phyloP scores from a whole-genome alignment of 2,888 invertebrate genomes.

The Ophraella communa region DNA sequence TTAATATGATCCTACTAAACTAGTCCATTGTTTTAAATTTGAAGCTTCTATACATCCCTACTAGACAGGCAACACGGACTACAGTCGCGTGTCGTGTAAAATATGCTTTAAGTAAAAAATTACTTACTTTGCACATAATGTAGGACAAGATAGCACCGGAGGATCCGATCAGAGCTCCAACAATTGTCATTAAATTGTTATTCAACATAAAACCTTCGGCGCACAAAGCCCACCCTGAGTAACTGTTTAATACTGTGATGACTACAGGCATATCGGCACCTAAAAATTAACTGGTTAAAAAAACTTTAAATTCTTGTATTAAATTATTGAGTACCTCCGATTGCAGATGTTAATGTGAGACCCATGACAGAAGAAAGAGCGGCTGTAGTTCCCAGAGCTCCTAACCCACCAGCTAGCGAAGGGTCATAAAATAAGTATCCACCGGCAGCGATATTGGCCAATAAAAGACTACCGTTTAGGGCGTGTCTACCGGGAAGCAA shows the following conservation, averaged over 20 bases:
- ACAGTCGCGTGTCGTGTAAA: too few species aligned
- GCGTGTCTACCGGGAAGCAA: conserved; percentile 83
- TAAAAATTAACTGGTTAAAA: conserved; percentile 48
- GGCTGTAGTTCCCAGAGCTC: conserved; percentile 78
- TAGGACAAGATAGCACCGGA: conserved; percentile 92
- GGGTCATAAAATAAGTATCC: conserved; percentile 71
- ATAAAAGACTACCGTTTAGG: conserved; percentile 73
- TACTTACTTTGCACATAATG: conserved; percentile 87
- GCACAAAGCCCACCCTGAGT: conserved; percentile 92
- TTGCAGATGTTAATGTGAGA: conserved; percentile 85
- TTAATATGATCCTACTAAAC: too few species aligned
- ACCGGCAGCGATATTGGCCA: conserved; percentile 77
- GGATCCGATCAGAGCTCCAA: conserved; percentile 89
- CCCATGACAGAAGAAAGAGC: conserved; percentile 82
- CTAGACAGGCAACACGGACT: too few species aligned
- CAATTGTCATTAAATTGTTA: conserved; percentile 90
- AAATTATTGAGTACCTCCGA: too few species aligned
- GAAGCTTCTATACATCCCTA: too few species aligned
- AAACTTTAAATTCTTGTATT: too few species aligned
- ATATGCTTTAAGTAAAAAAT: conserved; percentile 15
- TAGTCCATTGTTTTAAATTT: too few species aligned
- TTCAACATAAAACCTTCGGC: conserved; percentile 95
- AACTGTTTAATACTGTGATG: conserved; percentile 90
- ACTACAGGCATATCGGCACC: conserved; percentile 95
- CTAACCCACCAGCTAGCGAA: conserved; percentile 72